Percentiles rank a stretch among this genome's conserved stretches.
Evolutionary conservation across 2,797 vertebrate species (phyloP).

Genomic region (Dryobates pubescens): DNA sequence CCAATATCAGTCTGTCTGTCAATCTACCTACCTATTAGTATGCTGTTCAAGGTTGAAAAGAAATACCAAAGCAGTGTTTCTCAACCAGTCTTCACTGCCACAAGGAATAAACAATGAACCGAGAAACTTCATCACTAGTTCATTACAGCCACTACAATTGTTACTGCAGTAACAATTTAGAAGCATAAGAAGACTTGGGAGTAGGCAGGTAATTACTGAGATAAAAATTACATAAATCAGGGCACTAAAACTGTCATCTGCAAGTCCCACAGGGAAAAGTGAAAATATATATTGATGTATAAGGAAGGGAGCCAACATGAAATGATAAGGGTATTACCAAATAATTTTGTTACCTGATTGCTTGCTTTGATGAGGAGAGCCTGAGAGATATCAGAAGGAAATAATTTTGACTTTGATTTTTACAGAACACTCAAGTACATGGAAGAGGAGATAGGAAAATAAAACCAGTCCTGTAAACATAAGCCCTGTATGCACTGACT

Average conservation of each 20-base stretch:
- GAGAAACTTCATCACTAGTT: conserved; percentile 15
- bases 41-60: conserved; percentile 24
- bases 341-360: neutral
- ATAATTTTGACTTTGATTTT: neutral
- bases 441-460: neutral
- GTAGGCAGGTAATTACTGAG: neutral
- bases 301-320: neutral
- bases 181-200: neutral
- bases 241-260: neutral
- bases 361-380: neutral
- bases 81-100: neutral
- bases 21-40: conserved; percentile 25
- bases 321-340: neutral
- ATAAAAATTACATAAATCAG: conserved; percentile 18
- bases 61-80: conserved; percentile 20
- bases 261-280: neutral
- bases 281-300: neutral
- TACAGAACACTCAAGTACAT: neutral
- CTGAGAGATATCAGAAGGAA: neutral
- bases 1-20: conserved; percentile 29
- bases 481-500: accelerated
- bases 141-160: neutral
- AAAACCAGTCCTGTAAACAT: neutral
- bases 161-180: neutral
- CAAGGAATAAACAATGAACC: conserved; percentile 15